Conservation (phyloP, 2,888 invertebrate species). For the Luperina testacea region DNA sequence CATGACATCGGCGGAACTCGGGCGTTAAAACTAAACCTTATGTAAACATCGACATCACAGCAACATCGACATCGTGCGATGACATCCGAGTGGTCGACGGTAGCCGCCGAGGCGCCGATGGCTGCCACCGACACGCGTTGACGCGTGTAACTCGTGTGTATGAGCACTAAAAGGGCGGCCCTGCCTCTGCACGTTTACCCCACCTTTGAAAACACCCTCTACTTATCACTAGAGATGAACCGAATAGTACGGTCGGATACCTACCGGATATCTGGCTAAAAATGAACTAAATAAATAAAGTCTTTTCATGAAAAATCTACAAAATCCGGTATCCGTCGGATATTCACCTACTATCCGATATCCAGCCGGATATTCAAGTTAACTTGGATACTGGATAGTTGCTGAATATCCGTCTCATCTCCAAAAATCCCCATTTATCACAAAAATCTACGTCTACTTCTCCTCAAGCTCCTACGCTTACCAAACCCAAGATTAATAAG, state of each 20-base stretch:
- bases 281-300: neutral
- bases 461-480: neutral
- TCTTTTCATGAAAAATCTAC: rapidly evolving
- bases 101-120: too few relatives aligned
- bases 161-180: neutral
- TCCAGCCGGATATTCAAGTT: neutral
- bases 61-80: too few relatives aligned
- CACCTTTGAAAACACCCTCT: neutral
- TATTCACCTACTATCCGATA: neutral
- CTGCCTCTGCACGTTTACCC: neutral
- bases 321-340: neutral
- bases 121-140: too few relatives aligned
- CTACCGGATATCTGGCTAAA: neutral
- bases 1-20: too few relatives aligned
- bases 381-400: neutral
- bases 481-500: slow-evolving; percentile 9
- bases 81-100: too few relatives aligned
- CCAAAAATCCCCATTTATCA: neutral
- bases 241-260: neutral
- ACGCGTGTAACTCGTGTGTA: too few relatives aligned
- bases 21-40: too few relatives aligned
- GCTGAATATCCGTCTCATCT: neutral
- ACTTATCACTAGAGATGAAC: too few relatives aligned
- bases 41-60: too few relatives aligned
- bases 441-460: slow-evolving; percentile 1